Evolutionary conservation across 2,113 vertebrate genomes (phyloP), one percentile per base, ranked within the genome.

Genomic region (Hucho hucho): DNA sequence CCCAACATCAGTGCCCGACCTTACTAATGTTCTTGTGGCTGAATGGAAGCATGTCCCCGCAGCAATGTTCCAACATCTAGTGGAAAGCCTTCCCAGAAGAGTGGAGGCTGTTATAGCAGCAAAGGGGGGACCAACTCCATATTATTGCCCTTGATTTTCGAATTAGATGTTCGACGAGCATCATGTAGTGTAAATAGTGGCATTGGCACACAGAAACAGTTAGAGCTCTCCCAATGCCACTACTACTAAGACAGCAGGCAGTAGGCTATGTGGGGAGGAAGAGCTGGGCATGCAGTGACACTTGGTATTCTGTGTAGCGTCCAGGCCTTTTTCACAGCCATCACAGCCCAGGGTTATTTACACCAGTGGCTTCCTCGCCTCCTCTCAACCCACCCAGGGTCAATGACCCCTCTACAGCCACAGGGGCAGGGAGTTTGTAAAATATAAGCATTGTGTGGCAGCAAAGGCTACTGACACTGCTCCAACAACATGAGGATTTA

Each of bases 401-500:
- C n/a, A 7, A 72, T 32, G 37, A 2, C 43, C 58, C 29, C 32
- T 76, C 74, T 75, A 69, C 65, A 79, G 80, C 80, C 73, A 70
- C 67, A 63, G 73, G 82, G 77, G 37, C 74, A 69, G 3, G 72
- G 79, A 83, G 83, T 87, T 81, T 66, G 70, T 87, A 81, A 85
- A 86, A 88, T 85, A 90, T 90, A 87, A 88, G 85, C 88, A 83
- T 85, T 84, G 81, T 86, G 82, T 80, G 67, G 67, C 70, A 26
- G 77, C 75, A 81, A 77, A 79, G 83, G 88, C 79, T 81, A 92
- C 87, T 83, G 82, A 87, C 85, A 89, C 78, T 14, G 53, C 78
- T 86, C 87, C 85, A 84, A 87, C 86, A 85, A 87, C 87, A 85
- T 58, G 47, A 84, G 86, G 87, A 90, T 87, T 90, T 87, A 88